Evolutionary conservation across 1,140 invertebrate genomes (phyloP).

Genomic region (Archivesica marissinica): DNA sequence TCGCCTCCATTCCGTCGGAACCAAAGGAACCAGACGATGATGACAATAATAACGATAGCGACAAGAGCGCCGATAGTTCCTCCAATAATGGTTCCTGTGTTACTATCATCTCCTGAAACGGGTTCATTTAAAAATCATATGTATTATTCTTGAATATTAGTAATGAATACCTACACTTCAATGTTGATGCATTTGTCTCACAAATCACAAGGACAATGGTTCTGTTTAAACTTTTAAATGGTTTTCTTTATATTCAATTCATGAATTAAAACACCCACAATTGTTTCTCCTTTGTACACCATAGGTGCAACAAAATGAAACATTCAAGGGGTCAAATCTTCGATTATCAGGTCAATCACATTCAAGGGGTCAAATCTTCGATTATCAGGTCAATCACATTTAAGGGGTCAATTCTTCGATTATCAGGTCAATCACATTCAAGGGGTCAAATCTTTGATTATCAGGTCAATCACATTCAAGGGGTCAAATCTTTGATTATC

Average conservation of each 20-base stretch:
- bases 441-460: too few species aligned
- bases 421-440: too few species aligned
- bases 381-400: too few species aligned
- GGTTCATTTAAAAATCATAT: constrained; percentile 3
- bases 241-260: background rate
- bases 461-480: too few species aligned
- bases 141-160: background rate
- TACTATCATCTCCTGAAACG: constrained; percentile 29
- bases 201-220: background rate
- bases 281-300: too few species aligned
- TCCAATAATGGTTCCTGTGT: constrained; percentile 33
- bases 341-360: too few species aligned
- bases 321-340: too few species aligned
- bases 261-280: background rate
- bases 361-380: too few species aligned
- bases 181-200: background rate
- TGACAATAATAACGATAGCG: constrained; percentile 32
- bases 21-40: constrained; percentile 32
- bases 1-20: background rate
- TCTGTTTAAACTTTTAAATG: too few species aligned
- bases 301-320: too few species aligned
- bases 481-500: too few species aligned
- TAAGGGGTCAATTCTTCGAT: too few species aligned
- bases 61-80: constrained; percentile 26
- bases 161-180: background rate